Percentiles rank a stretch among this genome's conserved stretches.
Evolutionary conservation across 2,797 vertebrate species (phyloP).

Genomic region (Margarornis squamiger): DNA sequence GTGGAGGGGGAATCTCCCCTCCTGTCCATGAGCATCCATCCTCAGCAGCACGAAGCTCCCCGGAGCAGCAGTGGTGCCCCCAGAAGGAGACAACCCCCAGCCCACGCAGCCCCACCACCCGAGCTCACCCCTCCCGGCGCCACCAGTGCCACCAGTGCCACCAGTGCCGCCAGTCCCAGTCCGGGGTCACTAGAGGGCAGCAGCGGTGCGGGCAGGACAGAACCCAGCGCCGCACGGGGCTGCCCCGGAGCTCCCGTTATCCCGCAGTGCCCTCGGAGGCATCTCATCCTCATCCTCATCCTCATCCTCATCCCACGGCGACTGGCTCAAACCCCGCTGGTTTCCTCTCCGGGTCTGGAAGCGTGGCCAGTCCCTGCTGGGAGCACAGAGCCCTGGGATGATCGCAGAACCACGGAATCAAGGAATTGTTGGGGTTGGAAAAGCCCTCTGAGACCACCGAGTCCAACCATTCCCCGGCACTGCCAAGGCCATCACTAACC

Average conservation of each 20-base stretch:
- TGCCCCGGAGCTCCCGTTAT: accelerated
- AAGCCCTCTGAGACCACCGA: background rate
- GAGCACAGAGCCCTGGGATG: background rate
- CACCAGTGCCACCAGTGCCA: background rate
- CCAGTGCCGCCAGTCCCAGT: background rate
- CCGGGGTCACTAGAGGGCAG: slow-evolving; percentile 17
- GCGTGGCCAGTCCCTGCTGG: background rate
- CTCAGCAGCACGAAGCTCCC: background rate
- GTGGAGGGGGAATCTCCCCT: background rate
- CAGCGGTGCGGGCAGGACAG: background rate
- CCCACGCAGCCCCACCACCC: background rate
- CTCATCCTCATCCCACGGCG: accelerated
- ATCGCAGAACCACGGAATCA: background rate
- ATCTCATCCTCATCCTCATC: background rate
- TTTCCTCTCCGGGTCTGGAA: background rate
- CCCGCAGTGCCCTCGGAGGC: too few species aligned
- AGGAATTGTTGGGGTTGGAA: background rate
- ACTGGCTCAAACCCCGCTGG: background rate
- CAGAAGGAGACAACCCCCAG: too few species aligned
- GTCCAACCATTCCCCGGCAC: background rate
- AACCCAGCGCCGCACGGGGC: background rate
- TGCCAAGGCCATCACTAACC: background rate
- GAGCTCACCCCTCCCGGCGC: background rate
- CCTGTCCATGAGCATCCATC: background rate
- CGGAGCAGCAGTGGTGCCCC: background rate